phyloP scores from a whole-genome alignment of 2,797 vertebrate species.

The Scleropages formosus region DNA sequence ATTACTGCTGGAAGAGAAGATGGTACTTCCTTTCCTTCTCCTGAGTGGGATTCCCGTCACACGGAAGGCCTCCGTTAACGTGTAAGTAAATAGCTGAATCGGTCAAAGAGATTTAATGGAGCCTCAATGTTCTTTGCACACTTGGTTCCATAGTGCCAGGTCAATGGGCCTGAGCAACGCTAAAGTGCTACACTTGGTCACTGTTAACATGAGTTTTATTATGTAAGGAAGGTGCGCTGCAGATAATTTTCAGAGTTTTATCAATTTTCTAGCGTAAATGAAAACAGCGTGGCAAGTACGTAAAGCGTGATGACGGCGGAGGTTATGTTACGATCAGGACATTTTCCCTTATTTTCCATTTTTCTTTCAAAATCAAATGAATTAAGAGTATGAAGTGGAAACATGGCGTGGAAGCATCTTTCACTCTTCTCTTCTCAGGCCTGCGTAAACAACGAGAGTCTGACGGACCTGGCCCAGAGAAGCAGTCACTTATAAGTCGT shows the following conservation, averaged over 20 bases:
- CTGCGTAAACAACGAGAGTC: neutral
- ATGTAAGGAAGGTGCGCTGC: no score
- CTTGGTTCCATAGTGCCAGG: conserved; percentile 20
- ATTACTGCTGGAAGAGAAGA: conserved; percentile 18
- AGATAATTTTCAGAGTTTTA: no score
- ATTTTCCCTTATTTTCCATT: no score
- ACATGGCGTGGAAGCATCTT: no score
- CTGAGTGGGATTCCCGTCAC: neutral
- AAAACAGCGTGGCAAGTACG: no score
- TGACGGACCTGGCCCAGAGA: conserved; percentile 5
- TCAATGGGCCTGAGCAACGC: conserved; percentile 25
- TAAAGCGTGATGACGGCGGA: no score
- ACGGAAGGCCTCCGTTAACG: conserved; percentile 24
- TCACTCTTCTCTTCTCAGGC: neutral
- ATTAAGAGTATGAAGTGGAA: no score
- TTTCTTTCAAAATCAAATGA: no score
- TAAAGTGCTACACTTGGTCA: conserved; percentile 22
- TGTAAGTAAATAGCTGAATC: conserved; percentile 31
- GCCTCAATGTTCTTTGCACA: conserved; percentile 15
- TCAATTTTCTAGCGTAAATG: no score
- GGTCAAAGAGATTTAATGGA: conserved; percentile 29
- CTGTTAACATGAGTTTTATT: no score
- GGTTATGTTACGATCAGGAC: no score
- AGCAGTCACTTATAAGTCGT: neutral
- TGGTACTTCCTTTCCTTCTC: conserved; percentile 8